Base-by-base conservation (phyloP, 2,888 invertebrate species). In the Eilema sororculum region DNA sequence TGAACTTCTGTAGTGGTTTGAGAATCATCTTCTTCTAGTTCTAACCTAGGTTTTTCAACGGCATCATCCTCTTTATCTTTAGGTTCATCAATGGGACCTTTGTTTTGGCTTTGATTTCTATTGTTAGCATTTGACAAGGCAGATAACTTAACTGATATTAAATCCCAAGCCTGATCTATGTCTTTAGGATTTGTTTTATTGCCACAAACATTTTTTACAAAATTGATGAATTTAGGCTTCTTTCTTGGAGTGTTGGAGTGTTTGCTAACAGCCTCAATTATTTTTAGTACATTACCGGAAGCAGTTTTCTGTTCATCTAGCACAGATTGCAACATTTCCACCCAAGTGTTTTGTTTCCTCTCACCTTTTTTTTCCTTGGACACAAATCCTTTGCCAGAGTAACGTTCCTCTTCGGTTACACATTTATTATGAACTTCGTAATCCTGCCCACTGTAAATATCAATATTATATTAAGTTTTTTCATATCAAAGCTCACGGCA, bases 191-290 rank as follows among this genome's bases (percentile, higher is more conserved):
- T 96, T 58, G 96, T 92, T 86, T 95, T 95, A 81, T 96, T 92
- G 52, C 96, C 96, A 69, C 95, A 95, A 86, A 95, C 96, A 92
- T 96, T 97, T 84, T 95, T 96, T 0, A 97, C 96, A 90, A 97
- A 98, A 89, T 98, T 98, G 80, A 97, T 89, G 86, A 98, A 99
- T 88, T 98, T 98, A 0, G 96, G 95, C 89, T 97, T 97, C 90
- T 98, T 99, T 28, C 98, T 95, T 6, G 99, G 99, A 79, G 98
- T 97, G 87, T 99, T 99, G 58, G 97, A 97, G 85, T 96, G 96
- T 67, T 96, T 96, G 67, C 97, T 96, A 65, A 98, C 95, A 5
- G 94, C 95, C 78, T 97, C 96, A 57, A 98, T 96, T 56, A 98
- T 94, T 69, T 94, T 95, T 65, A 95, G 94, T 22, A 97, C 95